phyloP scores from a whole-genome alignment of 2,797 vertebrate genomes.

The Monodelphis domestica region DNA sequence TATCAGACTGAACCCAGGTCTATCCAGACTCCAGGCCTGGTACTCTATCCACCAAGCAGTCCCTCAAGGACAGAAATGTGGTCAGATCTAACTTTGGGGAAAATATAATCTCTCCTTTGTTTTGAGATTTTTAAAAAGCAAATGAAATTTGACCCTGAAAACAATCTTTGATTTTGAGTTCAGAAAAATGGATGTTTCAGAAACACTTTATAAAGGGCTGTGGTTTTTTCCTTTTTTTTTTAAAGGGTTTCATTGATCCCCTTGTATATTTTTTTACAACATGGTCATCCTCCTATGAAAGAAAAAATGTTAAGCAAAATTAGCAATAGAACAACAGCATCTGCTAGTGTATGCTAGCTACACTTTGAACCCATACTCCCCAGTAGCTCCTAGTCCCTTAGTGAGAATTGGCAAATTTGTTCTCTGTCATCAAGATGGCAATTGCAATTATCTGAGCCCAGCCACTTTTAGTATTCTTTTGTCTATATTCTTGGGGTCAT shows the following conservation, averaged over 20 bases:
- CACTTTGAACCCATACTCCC: not conserved
- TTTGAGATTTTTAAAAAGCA: conserved; percentile 29
- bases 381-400: not conserved
- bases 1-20: not conserved
- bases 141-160: conserved; percentile 42
- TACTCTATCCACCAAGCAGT: not conserved
- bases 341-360: not conserved
- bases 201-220: not conserved
- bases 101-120: not conserved
- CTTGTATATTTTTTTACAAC: not conserved
- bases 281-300: not conserved
- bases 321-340: not conserved
- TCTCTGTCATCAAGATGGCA: not conserved
- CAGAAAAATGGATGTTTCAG: conserved; percentile 22
- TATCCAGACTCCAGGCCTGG: not conserved
- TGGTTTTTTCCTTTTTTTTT: no score
- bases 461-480: not conserved
- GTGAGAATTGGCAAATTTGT: not conserved
- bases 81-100: not conserved
- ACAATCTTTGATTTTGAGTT: conserved; percentile 25
- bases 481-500: not conserved
- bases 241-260: not conserved
- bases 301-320: not conserved
- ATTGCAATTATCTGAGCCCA: not conserved
- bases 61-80: not conserved